Base-by-base conservation (phyloP, 1,140 invertebrate genomes). In the Tetragnatha versicolor region DNA sequence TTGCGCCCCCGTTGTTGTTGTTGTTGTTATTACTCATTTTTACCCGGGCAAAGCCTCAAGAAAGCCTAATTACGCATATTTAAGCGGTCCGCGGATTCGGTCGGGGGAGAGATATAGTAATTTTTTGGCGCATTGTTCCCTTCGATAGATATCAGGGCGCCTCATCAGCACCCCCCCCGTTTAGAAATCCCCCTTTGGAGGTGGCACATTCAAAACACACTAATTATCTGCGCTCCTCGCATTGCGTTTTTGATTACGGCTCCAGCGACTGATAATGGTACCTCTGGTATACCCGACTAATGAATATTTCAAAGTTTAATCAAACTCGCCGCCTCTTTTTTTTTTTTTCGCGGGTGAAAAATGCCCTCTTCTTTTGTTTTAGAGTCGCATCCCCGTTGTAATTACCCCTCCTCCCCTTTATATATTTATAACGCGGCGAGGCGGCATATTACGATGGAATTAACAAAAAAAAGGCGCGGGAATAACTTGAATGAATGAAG, bases 231-330 rank as follows among this genome's bases (percentile, higher is more conserved):
- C 65, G 39, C 69, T 78, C 68, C 76, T 78, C 60, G 53, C 42
- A 69, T 68, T 69, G 76, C 76, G 49, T n/a, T 78, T 69, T 69
- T 78, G 76, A 78, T 78, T 66, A 66, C 61, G 65, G n/a, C n/a
- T n/a, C n/a, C 22, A 20, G 37, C 51, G 47, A 47, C 63, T 68
- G 76, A 78, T 78, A 78, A 78, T 76, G 72, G 42, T 66, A 42
- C 73, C 73, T 39, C 73, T 14, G n/a, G 49, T 60, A 25, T 12
- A 9, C 76, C n/a, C 45, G 69, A 68, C 76, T 78, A 78, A 78
- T 78, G 76, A 78, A 78, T 78, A 78, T 78, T 78, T 78, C 76
- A 78, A 78, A 78, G 63, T 78, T 78, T 78, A 78, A 78, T 78
- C 76, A 78, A 78, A 78, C 63, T 58, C 76, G 65, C 31, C n/a